Evolutionary conservation across 1,140 invertebrate species (phyloP), one percentile per base, ranked within the genome.

Genomic region (Hermatobates lingyangjiaoensis): DNA sequence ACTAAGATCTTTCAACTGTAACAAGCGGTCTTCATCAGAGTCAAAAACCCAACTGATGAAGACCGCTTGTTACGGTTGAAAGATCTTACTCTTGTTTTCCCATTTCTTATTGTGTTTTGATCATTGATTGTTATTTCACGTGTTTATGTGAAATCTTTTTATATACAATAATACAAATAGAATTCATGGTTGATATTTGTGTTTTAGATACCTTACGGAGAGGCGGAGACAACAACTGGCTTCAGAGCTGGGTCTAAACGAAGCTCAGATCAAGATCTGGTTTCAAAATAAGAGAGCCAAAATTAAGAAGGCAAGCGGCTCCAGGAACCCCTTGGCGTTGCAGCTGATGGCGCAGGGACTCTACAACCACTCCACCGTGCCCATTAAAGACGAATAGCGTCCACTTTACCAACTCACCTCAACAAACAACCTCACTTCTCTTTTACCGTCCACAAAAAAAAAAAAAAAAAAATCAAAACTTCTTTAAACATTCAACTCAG

Each of bases 181-280:
- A n/a, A n/a, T n/a, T n/a, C n/a, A n/a, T n/a, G n/a, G n/a, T n/a
- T n/a, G n/a, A n/a, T n/a, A n/a, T n/a, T 34, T 39, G 47, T 7
- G 15, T 48, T 26, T 2, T 46, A 55, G 54, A 30, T 99, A 98
- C 69, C 72, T 98, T 54, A 98, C 89, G 1, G 94, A 98, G 63
- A 75, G 87, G 51, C 71, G 94, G 60, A 73, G 95, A 55, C 89
- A 94, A 66, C 80, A 88, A 54, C 72, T 99, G 48, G 90, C 93
- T 3, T 72, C 80, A 14, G 91, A 97, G 61, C 71, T 99, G 25
- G 84, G 84, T 12, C 71, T 99, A 12, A 95, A 96, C 62, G 95
- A 98, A 64, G 89, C 89, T 0, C 94, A 99, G 68, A 98, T 98
- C 64, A 99, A 99, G 72, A 98, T 98, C 63, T 91, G 86, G 85